phyloP scores from a whole-genome alignment of 2,797 vertebrate species.

The Pseudopleuronectes americanus region DNA sequence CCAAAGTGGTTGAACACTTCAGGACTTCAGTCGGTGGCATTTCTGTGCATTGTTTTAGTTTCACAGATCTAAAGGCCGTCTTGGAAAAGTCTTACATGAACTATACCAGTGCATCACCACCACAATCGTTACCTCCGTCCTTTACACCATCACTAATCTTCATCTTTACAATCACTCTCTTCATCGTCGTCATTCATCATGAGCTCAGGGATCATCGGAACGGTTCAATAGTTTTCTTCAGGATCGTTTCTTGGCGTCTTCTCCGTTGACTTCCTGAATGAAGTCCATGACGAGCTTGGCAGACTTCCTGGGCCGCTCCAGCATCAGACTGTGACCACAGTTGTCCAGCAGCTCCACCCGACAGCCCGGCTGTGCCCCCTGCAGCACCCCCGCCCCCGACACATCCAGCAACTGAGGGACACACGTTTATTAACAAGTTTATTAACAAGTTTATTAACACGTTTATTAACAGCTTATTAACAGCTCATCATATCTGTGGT shows the following conservation, averaged over 20 bases:
- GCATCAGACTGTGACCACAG: slow-evolving; percentile 91
- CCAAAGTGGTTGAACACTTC: too few relatives aligned
- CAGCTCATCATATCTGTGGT: neutral
- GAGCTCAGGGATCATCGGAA: neutral
- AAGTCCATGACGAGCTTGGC: slow-evolving; percentile 91
- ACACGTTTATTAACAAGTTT: neutral
- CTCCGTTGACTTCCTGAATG: slow-evolving; percentile 74
- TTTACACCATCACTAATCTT: neutral
- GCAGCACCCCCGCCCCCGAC: slow-evolving; percentile 87
- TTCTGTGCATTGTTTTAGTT: slow-evolving; percentile 6
- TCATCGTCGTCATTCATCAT: neutral
- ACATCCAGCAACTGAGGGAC: slow-evolving; percentile 89
- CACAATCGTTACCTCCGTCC: neutral
- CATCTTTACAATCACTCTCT: neutral
- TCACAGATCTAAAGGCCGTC: neutral
- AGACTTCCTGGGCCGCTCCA: slow-evolving; percentile 91
- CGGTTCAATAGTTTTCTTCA: slow-evolving; percentile 44
- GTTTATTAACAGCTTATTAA: neutral
- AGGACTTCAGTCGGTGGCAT: neutral
- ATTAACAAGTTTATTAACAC: neutral
- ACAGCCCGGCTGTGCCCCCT: slow-evolving; percentile 81
- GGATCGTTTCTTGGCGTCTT: slow-evolving; percentile 84
- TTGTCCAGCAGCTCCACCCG: slow-evolving; percentile 90
- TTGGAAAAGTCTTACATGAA: neutral
- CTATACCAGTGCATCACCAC: neutral